Evolutionary conservation across 2,888 invertebrate species (phyloP).

Genomic region (Notocelia uddmanniana): DNA sequence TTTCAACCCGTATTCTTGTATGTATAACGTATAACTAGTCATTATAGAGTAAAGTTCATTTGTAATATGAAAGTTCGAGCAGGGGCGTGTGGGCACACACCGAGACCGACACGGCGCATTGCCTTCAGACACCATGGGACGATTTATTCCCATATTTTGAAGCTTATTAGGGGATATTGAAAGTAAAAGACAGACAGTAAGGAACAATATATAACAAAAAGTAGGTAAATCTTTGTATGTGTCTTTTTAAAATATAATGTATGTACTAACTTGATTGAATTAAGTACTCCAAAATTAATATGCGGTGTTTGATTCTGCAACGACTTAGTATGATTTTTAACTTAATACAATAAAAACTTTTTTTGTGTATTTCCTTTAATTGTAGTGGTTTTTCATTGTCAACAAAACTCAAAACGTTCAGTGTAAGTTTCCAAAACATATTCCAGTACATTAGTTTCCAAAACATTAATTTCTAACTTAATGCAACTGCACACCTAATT

Average conservation of each 20-base stretch:
- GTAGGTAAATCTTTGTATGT: neutral
- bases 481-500: conserved; percentile 11
- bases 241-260: neutral
- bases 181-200: neutral
- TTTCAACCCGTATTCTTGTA: conserved; percentile 22
- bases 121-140: conserved; percentile 49
- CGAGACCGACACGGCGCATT: conserved; percentile 65
- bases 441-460: no score
- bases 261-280: neutral
- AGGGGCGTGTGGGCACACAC: conserved; percentile 61
- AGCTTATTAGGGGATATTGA: conserved; percentile 15
- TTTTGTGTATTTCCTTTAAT: no score
- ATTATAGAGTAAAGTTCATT: conserved; percentile 58
- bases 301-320: neutral
- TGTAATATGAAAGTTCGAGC: conserved; percentile 52
- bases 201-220: neutral
- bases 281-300: no score
- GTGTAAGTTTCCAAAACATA: conserved; percentile 7
- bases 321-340: neutral
- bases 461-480: conserved; percentile 4
- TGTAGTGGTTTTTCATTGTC: no score
- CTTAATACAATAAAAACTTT: no score
- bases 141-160: conserved; percentile 22
- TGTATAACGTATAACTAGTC: conserved; percentile 6
- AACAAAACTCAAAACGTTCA: neutral